Conservation (phyloP, 2,888 invertebrate genomes). For the Oithona nana region DNA sequence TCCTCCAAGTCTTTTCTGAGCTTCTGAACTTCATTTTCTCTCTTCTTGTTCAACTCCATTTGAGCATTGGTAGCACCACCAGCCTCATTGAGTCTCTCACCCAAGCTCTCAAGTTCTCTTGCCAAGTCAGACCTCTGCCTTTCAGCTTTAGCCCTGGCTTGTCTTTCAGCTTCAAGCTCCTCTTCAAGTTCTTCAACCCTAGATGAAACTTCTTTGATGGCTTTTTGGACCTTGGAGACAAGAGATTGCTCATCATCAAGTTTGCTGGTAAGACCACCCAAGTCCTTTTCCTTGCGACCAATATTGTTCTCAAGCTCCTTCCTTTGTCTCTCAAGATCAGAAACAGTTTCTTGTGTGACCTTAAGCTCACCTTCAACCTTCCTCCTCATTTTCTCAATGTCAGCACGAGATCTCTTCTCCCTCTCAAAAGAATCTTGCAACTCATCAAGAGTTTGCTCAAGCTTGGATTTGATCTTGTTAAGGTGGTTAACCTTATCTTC, state of each 20-base stretch:
- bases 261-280: constrained; percentile 73
- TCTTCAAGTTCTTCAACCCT: constrained; percentile 98
- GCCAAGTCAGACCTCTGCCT: constrained; percentile 89
- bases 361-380: constrained; percentile 99
- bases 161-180: constrained; percentile 96
- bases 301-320: constrained; percentile 93
- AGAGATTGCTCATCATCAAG: constrained; percentile 96
- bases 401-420: constrained; percentile 93
- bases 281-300: constrained; percentile 97
- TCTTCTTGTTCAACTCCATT: constrained; percentile 99
- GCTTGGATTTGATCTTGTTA: constrained; percentile 96
- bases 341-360: constrained; percentile 88
- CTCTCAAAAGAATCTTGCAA: constrained; percentile 95
- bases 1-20: constrained; percentile 96
- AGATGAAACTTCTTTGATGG: constrained; percentile 97
- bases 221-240: constrained; percentile 91
- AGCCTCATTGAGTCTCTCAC: constrained; percentile 92
- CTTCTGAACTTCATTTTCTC: constrained; percentile 96
- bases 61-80: constrained; percentile 98
- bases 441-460: constrained; percentile 95
- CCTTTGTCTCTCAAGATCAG: constrained; percentile 92
- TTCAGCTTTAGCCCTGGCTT: constrained; percentile 62
- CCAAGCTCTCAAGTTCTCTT: constrained; percentile 87
- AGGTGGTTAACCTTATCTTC: constrained; percentile 99
- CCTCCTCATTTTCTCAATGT: constrained; percentile 94